Conservation (phyloP, 2,113 vertebrate species). For the Rhinoderma darwinii region DNA sequence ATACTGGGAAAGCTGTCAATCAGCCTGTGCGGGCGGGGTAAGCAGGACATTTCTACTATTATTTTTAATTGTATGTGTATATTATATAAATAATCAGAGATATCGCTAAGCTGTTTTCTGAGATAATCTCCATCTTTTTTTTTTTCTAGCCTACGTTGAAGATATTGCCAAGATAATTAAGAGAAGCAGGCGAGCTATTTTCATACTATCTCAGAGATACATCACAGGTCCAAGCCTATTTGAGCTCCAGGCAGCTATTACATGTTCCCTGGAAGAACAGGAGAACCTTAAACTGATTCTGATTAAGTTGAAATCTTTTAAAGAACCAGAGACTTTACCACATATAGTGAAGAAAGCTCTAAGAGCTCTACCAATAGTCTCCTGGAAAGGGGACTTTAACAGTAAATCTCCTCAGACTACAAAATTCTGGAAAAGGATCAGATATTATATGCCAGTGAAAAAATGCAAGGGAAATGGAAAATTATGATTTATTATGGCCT, state of each 20-base stretch:
- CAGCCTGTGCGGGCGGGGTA: too few species aligned
- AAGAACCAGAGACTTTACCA: conserved; percentile 74
- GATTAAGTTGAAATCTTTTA: conserved; percentile 74
- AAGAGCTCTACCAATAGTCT: conserved; percentile 77
- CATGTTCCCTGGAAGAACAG: conserved; percentile 72
- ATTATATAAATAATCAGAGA: neutral
- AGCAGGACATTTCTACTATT: neutral
- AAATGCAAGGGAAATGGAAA: conserved; percentile 12
- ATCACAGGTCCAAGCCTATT: conserved; percentile 77
- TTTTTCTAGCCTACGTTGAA: conserved; percentile 79
- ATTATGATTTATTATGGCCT: neutral
- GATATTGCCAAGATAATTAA: conserved; percentile 81
- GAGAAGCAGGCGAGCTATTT: conserved; percentile 81
- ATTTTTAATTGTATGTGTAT: neutral
- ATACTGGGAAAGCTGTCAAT: too few species aligned
- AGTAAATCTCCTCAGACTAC: conserved; percentile 65
- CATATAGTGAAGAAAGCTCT: conserved; percentile 78
- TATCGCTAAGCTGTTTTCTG: too few species aligned
- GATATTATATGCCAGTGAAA: conserved; percentile 78
- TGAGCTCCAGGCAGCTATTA: conserved; percentile 85
- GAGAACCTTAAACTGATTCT: conserved; percentile 74
- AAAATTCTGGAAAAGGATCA: conserved; percentile 81
- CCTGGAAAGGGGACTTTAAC: conserved; percentile 72
- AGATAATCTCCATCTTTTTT: neutral
- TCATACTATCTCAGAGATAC: conserved; percentile 82